These are phyloP conservation scores for Callorhinus ursinus DNA, from an alignment of 2,113 vertebrate species.

Conservation along the genomic window DNA sequence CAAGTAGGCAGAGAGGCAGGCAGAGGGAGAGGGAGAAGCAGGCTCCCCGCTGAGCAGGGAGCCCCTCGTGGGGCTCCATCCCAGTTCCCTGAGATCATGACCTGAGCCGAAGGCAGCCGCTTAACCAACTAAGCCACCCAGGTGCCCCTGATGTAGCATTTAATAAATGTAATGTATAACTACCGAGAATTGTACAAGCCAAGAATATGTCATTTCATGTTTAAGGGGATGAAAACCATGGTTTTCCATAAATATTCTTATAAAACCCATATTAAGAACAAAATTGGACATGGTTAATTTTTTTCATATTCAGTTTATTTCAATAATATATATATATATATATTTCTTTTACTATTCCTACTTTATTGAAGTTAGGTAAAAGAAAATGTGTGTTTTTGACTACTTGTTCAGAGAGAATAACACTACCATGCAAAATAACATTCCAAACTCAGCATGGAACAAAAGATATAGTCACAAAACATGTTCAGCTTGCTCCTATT, in stretches of 20 bases:
- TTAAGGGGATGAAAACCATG: constrained; percentile 8
- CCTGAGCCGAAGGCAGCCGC: no score
- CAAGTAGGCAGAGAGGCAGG: no score
- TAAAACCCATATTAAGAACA: neutral
- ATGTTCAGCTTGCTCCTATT: neutral
- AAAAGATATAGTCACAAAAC: neutral
- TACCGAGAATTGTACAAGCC: neutral
- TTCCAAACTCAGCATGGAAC: neutral
- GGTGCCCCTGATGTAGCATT: neutral
- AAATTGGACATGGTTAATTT: neutral
- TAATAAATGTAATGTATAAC: neutral
- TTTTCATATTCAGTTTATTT: constrained; percentile 30
- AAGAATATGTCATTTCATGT: constrained; percentile 29
- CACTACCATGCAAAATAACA: neutral
- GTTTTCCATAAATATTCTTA: neutral
- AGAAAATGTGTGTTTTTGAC: constrained; percentile 23
- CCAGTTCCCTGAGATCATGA: no score
- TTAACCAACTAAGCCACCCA: no score
- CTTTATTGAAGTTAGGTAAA: constrained; percentile 29
- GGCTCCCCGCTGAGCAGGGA: no score
- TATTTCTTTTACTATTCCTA: neutral
- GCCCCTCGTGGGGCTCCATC: no score
- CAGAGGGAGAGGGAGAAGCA: no score
- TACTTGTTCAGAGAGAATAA: constrained; percentile 51
- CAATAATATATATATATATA: neutral